These are phyloP conservation scores for Scolopax bukidnonensis DNA, from an alignment of 2,797 vertebrate species.

Conservation along the genomic window DNA sequence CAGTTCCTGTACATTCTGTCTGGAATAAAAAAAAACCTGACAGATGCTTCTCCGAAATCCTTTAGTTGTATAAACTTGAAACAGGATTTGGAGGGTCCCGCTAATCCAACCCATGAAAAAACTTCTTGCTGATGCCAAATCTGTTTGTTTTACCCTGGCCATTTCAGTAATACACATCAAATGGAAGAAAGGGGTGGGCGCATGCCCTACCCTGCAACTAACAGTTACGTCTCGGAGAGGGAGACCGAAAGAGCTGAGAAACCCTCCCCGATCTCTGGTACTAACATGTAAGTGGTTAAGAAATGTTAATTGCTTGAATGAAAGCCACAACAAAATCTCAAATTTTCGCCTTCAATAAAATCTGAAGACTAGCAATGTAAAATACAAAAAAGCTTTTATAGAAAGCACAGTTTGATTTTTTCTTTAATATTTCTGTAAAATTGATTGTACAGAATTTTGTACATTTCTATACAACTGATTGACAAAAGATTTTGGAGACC, in stretches of 20 bases:
- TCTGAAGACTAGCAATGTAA: not conserved
- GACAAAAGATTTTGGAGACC: not conserved
- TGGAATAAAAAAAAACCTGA: not conserved
- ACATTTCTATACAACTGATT: too few relatives aligned
- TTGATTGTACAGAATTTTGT: too few relatives aligned
- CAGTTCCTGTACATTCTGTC: not conserved
- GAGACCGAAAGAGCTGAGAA: not conserved
- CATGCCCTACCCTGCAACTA: not conserved
- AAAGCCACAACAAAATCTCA: not conserved
- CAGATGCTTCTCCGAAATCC: not conserved
- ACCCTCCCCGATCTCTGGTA: not conserved
- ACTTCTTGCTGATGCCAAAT: not conserved
- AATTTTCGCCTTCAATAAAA: not conserved
- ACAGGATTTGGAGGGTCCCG: not conserved
- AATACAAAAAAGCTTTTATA: not conserved
- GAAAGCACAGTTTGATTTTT: not conserved
- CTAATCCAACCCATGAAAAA: not conserved
- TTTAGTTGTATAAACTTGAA: not conserved
- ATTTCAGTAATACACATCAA: accelerated
- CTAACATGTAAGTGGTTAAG: not conserved
- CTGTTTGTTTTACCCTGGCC: not conserved
- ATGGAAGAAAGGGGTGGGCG: not conserved
- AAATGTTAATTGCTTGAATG: not conserved
- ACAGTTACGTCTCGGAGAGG: accelerated
- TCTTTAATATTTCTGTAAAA: not conserved